phyloP scores from a whole-genome alignment of 2,797 vertebrate genomes.

The Saxicola maurus region DNA sequence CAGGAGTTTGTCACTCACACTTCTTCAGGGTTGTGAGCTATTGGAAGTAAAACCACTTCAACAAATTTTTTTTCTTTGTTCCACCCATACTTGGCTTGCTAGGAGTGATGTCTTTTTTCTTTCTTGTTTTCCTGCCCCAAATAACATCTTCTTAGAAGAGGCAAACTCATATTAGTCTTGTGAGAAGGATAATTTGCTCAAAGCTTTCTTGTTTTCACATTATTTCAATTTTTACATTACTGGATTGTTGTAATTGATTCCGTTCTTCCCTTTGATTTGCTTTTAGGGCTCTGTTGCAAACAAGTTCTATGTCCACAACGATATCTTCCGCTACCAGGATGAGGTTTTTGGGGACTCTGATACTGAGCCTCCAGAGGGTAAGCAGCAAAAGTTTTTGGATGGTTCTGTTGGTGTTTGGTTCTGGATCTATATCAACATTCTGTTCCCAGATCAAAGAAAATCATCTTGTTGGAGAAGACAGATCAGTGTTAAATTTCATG shows the following conservation, averaged over 20 bases:
- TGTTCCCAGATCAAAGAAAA: background rate
- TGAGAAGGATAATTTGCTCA: background rate
- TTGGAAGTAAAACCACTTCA: background rate
- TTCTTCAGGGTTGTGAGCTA: background rate
- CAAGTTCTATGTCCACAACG: constrained; percentile 97
- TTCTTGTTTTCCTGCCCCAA: background rate
- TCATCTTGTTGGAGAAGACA: background rate
- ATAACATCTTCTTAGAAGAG: background rate
- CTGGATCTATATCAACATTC: background rate
- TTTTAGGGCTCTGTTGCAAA: constrained; percentile 92
- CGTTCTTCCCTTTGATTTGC: background rate
- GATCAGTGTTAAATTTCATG: background rate
- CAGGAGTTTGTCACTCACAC: background rate
- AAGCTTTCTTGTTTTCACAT: background rate
- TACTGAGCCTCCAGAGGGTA: constrained; percentile 90
- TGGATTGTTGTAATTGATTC: background rate
- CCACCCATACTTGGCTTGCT: background rate
- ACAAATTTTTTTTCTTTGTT: fast-evolving
- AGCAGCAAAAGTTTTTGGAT: background rate
- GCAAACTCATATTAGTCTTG: background rate
- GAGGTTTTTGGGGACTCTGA: constrained; percentile 95
- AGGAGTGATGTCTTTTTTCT: background rate
- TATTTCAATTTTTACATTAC: background rate
- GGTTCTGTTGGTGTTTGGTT: background rate
- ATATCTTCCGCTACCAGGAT: constrained; percentile 97